Evolutionary conservation across 2,797 vertebrate species (phyloP), one percentile per base, ranked within the genome.

Genomic region (Hoplostethus atlanticus): DNA sequence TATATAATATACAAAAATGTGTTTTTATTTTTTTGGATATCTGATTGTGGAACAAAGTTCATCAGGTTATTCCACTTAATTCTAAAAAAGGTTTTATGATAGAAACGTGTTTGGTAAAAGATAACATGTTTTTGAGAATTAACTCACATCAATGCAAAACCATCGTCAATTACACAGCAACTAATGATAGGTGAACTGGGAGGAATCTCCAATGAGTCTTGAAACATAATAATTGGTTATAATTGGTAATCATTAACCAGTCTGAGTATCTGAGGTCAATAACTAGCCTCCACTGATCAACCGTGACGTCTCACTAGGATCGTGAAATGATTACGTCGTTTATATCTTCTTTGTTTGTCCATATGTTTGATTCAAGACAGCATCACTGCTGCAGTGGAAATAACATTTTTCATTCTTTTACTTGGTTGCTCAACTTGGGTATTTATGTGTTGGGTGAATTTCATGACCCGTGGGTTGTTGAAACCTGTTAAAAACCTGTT

Each of bases 131-230:
- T 34, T 34, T 34, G 34, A 5, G 6, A 2, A 6, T 34, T 34
- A 4, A 34, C 31, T 65, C 13, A 21, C 40, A 44, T 34, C 6
- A 76, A n/a, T 40, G 28, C 17, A 55, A 17, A 56, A 46, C 34
- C 64, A 71, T 63, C 50, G 64, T 42, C 9, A 10, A 50, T 13
- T 0, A n/a, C 38, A 59, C 54, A 13, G 28, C 21, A 69, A 42
- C 3, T 44, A 8, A 73, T 30, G 38, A 34, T 34, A 4, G 4
- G 34, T 34, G 34, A 34, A 34, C 0, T 1, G 36, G 0, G 12
- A 60, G n/a, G 52, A 68, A 58, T 31, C 31, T 58, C 17, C 52
- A 70, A 79, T 77, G 71, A 80, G 73, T 64, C 68, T 44, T 62
- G 42, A 44, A 44, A 66, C 2, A 21, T 31, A 46, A 46, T 21